Conservation (phyloP, 2,113 vertebrate species). For the Romanogobio albipinnatus region DNA sequence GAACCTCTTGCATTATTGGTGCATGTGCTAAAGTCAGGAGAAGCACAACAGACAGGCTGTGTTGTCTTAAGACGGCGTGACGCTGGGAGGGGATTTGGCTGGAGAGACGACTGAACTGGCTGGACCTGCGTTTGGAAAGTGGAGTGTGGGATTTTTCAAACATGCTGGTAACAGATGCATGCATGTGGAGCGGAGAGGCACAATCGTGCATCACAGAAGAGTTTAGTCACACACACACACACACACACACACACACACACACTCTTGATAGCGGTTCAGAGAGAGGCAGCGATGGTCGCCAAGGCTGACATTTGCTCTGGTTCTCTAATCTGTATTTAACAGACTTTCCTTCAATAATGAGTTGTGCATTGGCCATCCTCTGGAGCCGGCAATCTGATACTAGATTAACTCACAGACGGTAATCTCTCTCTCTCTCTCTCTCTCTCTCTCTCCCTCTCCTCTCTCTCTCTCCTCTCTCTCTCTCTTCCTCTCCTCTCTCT, state of each 20-base stretch:
- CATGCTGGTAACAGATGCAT: conserved; percentile 18
- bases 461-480: conserved; percentile 3
- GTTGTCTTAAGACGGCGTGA: neutral
- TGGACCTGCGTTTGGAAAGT: conserved; percentile 16
- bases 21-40: conserved; percentile 5
- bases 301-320: conserved; percentile 35
- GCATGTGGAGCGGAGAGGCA: conserved; percentile 14
- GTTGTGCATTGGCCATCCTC: conserved; percentile 61
- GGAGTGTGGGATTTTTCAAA: conserved; percentile 8
- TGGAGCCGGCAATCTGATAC: conserved; percentile 67
- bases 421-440: conserved; percentile 61
- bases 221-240: neutral
- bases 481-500: conserved; percentile 14
- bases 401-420: conserved; percentile 64
- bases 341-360: conserved; percentile 65
- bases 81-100: neutral
- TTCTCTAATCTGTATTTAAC: conserved; percentile 69
- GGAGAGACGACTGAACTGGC: neutral
- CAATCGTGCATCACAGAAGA: conserved; percentile 19
- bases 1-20: neutral
- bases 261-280: neutral
- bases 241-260: conserved; percentile 8
- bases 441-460: conserved; percentile 44
- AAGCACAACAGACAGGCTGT: neutral
- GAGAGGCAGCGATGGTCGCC: conserved; percentile 3